Evolutionary conservation across 2,113 vertebrate genomes (phyloP).

Genomic region (Cochlearius cochlearius): DNA sequence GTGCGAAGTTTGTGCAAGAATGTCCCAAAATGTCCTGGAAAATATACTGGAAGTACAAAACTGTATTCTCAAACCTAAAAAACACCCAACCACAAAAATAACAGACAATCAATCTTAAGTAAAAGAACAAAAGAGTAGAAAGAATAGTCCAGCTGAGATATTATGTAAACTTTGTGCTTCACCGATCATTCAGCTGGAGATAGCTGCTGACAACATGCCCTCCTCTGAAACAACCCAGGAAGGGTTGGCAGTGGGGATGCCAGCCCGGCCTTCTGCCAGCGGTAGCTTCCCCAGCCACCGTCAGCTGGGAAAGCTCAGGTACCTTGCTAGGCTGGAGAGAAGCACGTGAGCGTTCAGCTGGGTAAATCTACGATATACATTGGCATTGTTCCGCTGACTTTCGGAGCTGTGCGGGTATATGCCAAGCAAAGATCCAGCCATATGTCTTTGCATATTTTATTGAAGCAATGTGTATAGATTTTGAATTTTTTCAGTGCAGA

Average conservation of each 20-base stretch:
- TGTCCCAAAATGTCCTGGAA: background rate
- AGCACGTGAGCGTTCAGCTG: background rate
- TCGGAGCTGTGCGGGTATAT: accelerated
- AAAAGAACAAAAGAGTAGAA: background rate
- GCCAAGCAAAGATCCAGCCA: background rate
- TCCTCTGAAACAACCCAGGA: background rate
- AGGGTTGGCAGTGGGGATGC: background rate
- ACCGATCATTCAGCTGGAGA: background rate
- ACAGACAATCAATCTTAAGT: background rate
- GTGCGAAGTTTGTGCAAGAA: background rate
- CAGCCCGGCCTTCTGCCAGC: background rate
- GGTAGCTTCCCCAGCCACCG: background rate
- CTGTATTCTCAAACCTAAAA: background rate
- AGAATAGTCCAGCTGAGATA: background rate
- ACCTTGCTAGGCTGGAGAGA: background rate
- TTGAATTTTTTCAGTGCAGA: background rate
- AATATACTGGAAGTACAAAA: background rate
- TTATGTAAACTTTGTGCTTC: conserved; percentile 6
- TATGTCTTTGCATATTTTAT: background rate
- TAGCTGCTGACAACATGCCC: background rate
- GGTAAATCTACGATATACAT: accelerated
- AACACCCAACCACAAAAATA: background rate
- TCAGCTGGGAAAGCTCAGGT: background rate
- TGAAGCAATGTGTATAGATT: background rate
- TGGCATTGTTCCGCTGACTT: background rate